Conservation (phyloP, 2,888 invertebrate genomes). For the Lucinisca nassula region DNA sequence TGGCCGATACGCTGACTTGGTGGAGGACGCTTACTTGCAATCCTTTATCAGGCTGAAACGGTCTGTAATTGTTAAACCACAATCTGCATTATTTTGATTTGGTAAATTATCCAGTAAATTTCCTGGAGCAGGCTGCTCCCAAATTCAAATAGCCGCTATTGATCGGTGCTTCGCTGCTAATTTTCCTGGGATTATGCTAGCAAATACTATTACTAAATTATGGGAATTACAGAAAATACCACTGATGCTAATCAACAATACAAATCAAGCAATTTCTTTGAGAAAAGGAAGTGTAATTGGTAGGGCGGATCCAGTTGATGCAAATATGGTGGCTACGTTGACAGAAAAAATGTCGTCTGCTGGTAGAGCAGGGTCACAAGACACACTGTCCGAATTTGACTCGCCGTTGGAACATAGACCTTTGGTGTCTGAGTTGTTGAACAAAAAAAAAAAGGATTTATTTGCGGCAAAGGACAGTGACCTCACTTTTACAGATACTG, state of each 20-base stretch:
- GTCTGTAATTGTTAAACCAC: not conserved
- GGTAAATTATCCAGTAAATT: not conserved
- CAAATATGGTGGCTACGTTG: not conserved
- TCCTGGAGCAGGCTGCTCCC: not conserved
- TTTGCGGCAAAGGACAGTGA: too few relatives aligned
- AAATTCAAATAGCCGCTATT: not conserved
- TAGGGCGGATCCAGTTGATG: not conserved
- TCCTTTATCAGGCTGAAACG: too few relatives aligned
- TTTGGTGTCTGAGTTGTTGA: too few relatives aligned
- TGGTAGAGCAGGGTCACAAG: not conserved
- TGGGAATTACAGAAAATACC: not conserved
- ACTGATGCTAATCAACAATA: not conserved
- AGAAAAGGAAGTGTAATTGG: not conserved
- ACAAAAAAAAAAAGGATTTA: too few relatives aligned
- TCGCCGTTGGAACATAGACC: slow-evolving; percentile 4
- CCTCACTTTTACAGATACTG: too few relatives aligned
- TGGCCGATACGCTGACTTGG: not conserved
- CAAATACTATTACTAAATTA: not conserved
- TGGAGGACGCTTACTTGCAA: not conserved
- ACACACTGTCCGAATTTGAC: not conserved
- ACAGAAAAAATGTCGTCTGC: not conserved
- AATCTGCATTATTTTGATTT: not conserved
- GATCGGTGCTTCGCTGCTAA: not conserved
- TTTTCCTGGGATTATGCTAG: not conserved
- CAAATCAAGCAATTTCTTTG: not conserved